Evolutionary conservation across 2,888 invertebrate species (phyloP).

Genomic region (Drosophila prolongata): DNA sequence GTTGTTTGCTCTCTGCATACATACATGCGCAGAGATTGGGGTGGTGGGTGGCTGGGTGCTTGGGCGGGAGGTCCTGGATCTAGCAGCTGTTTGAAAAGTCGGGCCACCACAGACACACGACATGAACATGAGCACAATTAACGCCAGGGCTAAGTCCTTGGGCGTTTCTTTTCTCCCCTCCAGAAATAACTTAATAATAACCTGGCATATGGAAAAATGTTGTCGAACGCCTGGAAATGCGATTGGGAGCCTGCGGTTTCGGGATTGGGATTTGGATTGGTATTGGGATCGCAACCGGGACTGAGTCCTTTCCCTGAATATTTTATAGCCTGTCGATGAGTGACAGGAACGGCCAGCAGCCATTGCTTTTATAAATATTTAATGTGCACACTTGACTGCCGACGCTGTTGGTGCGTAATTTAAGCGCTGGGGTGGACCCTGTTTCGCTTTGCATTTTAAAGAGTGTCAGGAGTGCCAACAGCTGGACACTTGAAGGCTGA

Average conservation of each 20-base stretch:
- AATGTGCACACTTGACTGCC: slow-evolving; percentile 43
- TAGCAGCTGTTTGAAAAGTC: slow-evolving; percentile 65
- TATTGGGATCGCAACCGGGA: neutral
- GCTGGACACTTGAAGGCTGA: slow-evolving; percentile 11
- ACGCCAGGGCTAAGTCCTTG: slow-evolving; percentile 46
- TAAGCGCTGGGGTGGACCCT: slow-evolving; percentile 32
- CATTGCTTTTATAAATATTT: slow-evolving; percentile 45
- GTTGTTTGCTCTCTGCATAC: slow-evolving; percentile 70
- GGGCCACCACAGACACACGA: slow-evolving; percentile 36
- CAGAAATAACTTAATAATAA: slow-evolving; percentile 73
- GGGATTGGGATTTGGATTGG: neutral
- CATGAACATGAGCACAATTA: slow-evolving; percentile 64
- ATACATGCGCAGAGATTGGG: slow-evolving; percentile 41
- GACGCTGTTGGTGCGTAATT: slow-evolving; percentile 35
- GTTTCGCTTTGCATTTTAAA: slow-evolving; percentile 35
- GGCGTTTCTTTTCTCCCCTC: slow-evolving; percentile 1
- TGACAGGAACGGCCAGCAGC: slow-evolving; percentile 21
- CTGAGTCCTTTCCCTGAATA: slow-evolving; percentile 35
- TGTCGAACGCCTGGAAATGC: slow-evolving; percentile 50
- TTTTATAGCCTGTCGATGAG: slow-evolving; percentile 23
- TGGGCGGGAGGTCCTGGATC: slow-evolving; percentile 10
- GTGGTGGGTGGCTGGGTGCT: slow-evolving; percentile 30
- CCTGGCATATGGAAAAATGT: slow-evolving; percentile 72
- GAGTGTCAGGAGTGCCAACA: slow-evolving; percentile 28
- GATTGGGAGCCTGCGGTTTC: slow-evolving; percentile 44